Conservation (phyloP, 2,888 invertebrate genomes). For the Lepeophtheirus nordmannii region DNA sequence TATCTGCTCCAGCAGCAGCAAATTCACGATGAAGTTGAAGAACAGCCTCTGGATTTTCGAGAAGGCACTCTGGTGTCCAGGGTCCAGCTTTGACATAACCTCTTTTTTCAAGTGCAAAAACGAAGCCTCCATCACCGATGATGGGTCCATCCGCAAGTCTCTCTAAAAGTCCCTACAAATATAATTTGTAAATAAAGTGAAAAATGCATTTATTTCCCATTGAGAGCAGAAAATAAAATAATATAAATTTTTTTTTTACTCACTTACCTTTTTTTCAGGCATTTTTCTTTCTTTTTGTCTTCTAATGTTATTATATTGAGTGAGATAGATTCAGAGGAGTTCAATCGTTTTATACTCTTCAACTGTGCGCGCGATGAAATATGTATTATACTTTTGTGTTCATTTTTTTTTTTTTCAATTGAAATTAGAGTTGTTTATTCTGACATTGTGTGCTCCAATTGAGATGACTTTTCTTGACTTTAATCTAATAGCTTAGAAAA, state of each 20-base stretch:
- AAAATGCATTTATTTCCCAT: not conserved
- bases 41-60: slow-evolving; percentile 35
- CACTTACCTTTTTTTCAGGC: not conserved
- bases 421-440: too few species aligned
- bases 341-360: not conserved
- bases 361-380: not conserved
- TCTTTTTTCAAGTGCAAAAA: slow-evolving; percentile 36
- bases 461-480: too few species aligned
- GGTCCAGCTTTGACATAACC: slow-evolving; percentile 38
- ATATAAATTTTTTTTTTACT: not conserved
- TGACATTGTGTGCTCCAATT: too few species aligned
- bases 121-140: slow-evolving; percentile 37
- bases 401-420: too few species aligned
- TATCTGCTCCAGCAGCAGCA: slow-evolving; percentile 35
- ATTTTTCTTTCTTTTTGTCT: not conserved
- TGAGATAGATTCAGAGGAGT: not conserved
- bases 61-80: slow-evolving; percentile 36
- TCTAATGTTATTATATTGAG: not conserved
- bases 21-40: slow-evolving; percentile 35
- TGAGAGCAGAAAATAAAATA: not conserved
- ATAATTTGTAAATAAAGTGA: not conserved
- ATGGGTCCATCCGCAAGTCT: slow-evolving; percentile 33
- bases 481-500: too few species aligned
- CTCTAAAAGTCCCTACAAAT: slow-evolving; percentile 29
- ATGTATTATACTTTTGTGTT: too few species aligned